A percentile compares a stretch with the other conserved stretches of the same genome.
Conservation (phyloP, 2,113 vertebrate genomes). For the Protobothrops flavoviridis region DNA sequence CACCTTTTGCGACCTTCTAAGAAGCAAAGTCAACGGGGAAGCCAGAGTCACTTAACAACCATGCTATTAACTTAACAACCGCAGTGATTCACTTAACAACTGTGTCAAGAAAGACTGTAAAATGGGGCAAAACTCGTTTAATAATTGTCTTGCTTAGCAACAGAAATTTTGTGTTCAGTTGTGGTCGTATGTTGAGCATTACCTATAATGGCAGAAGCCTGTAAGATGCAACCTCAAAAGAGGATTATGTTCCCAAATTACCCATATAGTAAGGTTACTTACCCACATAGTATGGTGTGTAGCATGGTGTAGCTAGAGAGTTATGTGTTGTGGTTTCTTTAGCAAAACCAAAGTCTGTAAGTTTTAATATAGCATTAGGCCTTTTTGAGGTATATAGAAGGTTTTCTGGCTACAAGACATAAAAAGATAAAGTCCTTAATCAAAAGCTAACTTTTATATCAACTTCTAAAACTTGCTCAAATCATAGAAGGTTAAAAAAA, state of each 20-base stretch:
- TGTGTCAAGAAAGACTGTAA: neutral
- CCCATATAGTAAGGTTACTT: slow-evolving; percentile 73
- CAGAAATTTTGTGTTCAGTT: neutral
- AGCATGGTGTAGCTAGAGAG: slow-evolving; percentile 95
- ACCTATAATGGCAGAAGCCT: neutral
- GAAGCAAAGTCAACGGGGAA: neutral
- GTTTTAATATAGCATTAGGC: slow-evolving; percentile 87
- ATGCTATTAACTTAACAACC: neutral
- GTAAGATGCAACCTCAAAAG: neutral
- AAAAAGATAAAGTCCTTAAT: slow-evolving; percentile 1
- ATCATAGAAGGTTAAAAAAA: neutral
- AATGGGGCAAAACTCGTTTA: neutral
- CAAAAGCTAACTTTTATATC: neutral
- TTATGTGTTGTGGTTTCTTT: slow-evolving; percentile 98
- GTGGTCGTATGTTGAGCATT: neutral
- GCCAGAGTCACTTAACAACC: neutral
- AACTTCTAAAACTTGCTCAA: neutral
- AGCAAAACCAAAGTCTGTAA: slow-evolving; percentile 98
- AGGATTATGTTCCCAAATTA: neutral
- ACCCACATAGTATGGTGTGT: slow-evolving; percentile 98
- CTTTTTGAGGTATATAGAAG: slow-evolving; percentile 91
- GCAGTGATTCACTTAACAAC: neutral
- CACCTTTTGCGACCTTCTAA: neutral
- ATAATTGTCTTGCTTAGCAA: neutral
- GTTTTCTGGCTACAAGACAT: slow-evolving; percentile 86